phyloP scores from a whole-genome alignment of 2,797 vertebrate species.

The Selene dorsalis region DNA sequence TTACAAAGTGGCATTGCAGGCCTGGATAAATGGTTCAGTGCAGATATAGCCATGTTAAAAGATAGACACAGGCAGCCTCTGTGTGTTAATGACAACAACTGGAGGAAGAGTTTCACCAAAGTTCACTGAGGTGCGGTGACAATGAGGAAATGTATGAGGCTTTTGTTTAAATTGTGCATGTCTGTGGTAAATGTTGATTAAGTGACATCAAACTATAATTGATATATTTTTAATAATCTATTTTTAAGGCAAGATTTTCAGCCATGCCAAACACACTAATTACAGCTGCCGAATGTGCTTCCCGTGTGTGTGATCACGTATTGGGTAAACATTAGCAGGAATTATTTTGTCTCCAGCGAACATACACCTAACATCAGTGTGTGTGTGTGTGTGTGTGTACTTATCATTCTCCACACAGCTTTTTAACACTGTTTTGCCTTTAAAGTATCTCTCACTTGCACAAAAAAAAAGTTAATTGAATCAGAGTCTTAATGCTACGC shows the following conservation, averaged over 20 bases:
- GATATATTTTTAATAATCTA: background rate
- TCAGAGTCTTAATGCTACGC: slow-evolving; percentile 56
- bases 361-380: background rate
- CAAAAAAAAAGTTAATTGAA: slow-evolving; percentile 72
- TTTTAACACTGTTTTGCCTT: slow-evolving; percentile 32
- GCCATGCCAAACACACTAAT: background rate
- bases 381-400: background rate
- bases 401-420: slow-evolving; percentile 16
- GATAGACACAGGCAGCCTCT: slow-evolving; percentile 26
- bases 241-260: background rate
- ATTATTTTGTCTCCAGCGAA: background rate
- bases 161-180: background rate
- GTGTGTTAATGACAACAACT: slow-evolving; percentile 29
- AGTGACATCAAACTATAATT: background rate
- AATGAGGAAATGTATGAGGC: background rate
- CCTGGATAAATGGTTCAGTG: slow-evolving; percentile 44
- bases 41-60: slow-evolving; percentile 53
- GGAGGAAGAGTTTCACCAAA: slow-evolving; percentile 21
- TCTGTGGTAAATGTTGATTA: background rate
- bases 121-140: background rate
- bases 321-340: slow-evolving; percentile 6
- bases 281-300: background rate
- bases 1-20: slow-evolving; percentile 38
- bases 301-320: background rate
- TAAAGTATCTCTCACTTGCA: slow-evolving; percentile 52